Base-by-base conservation (phyloP, 2,113 vertebrate species). In the Vulpes lagopus region DNA sequence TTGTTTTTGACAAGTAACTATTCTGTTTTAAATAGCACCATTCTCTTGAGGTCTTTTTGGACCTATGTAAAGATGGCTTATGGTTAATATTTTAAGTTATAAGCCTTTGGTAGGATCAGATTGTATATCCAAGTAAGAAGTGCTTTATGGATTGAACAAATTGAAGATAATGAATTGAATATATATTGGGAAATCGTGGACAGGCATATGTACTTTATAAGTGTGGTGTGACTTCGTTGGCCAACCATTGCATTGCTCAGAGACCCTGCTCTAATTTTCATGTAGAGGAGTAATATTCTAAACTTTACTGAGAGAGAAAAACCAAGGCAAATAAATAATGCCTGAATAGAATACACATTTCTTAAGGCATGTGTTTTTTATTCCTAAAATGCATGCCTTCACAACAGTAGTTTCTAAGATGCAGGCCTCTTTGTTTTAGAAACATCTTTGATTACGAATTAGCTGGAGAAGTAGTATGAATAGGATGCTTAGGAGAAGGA, bases 111-210 rank as follows among this genome's bases (percentile, higher is more conserved):
- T 88, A 59, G 15, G 51, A 94, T 88, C 94, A 49, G 35, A 82
- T 88, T 96, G 23, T 5, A 90, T 96, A 19, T 43, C 17, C 88
- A 76, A 94, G 10, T 95, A 20, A 90, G 51, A 91, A 83, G 27
- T 94, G 35, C 69, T 96, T 76, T 96, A 87, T 94, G 93, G 91
- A 79, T 76, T 85, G 73, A 96, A 84, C 62, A 97, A 67, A 94
- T 87, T 89, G 74, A 93, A 93, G 86, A 88, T 91, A 53, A 73
- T 94, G 15, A 88, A 84, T 20, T 79, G n/a, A 93, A 85, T 89
- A 59, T 89, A 84, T 62, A 53, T n/a, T 35, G 20, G 17, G 27
- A 96, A 94, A 51, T 95, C 20, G 57, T 97, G 60, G 35, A 91
- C n/a, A 95, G 71, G 35, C 35, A 79, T 89, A 86, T 69, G 32